Percentiles rank a stretch among this genome's conserved stretches.
These are phyloP conservation scores for Halcyon badia DNA, from an alignment of 2,797 vertebrate species.

Conservation along the genomic window DNA sequence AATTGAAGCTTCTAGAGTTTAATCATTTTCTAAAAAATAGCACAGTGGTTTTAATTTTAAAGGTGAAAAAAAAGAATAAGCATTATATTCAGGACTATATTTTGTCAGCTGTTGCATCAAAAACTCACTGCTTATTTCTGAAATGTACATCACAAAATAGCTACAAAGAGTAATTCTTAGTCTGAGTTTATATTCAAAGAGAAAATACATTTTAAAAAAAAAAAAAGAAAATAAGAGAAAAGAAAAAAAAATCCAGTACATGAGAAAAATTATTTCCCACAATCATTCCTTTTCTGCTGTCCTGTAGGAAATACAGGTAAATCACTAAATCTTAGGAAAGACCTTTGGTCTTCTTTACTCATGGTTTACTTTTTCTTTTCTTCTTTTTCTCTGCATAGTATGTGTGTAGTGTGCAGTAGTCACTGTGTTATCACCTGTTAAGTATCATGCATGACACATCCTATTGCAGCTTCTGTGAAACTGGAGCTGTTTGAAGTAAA, in stretches of 20 bases:
- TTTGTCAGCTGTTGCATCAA: not conserved
- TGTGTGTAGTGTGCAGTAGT: not conserved
- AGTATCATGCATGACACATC: not conserved
- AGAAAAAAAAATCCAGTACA: not conserved
- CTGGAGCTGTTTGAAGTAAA: not conserved
- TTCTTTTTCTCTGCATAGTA: not conserved
- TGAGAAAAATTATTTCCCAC: not conserved
- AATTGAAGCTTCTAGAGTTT: not conserved
- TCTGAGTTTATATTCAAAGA: not conserved
- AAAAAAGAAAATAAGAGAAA: not conserved
- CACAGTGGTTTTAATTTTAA: conserved; percentile 1
- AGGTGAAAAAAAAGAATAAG: not conserved
- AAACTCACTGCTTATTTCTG: not conserved
- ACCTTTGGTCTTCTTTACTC: not conserved
- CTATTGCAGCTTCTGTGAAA: conserved; percentile 8
- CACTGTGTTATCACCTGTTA: conserved; percentile 12
- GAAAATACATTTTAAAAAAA: not conserved
- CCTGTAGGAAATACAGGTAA: conserved; percentile 30
- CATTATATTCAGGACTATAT: not conserved
- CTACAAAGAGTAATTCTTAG: not conserved
- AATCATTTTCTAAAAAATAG: conserved; percentile 44
- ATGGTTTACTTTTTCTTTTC: not conserved
- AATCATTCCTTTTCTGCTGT: conserved; percentile 13
- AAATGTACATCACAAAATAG: not conserved
- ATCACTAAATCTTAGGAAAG: not conserved